phyloP scores from a whole-genome alignment of 2,113 vertebrate genomes.

The Prunella himalayana region DNA sequence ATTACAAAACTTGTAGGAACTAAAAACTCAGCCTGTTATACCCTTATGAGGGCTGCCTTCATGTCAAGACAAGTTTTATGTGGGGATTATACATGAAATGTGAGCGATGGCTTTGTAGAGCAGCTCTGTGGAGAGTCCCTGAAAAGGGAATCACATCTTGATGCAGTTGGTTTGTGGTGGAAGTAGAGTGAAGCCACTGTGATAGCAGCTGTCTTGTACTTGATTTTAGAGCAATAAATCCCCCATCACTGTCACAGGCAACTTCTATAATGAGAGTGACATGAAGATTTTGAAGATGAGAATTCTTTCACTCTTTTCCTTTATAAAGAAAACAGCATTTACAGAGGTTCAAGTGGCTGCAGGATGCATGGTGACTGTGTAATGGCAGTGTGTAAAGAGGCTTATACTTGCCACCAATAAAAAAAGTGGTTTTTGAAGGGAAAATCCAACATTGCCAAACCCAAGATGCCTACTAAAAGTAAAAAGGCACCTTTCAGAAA shows the following conservation, averaged over 20 bases:
- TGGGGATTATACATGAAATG: background rate
- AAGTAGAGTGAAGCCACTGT: background rate
- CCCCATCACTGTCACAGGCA: background rate
- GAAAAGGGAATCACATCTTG: background rate
- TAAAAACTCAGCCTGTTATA: background rate
- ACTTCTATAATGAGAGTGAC: background rate
- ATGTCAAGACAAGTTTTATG: background rate
- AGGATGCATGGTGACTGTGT: background rate
- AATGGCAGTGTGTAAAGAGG: background rate
- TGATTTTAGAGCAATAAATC: background rate
- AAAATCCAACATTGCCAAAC: background rate
- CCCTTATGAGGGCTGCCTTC: background rate
- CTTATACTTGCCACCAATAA: background rate
- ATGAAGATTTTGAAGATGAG: background rate
- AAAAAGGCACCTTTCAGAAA: background rate
- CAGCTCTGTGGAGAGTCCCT: background rate
- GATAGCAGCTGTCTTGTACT: background rate
- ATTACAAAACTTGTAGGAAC: background rate
- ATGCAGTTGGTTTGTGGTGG: background rate
- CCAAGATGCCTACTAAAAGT: background rate
- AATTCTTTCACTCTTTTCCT: background rate
- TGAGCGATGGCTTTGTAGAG: background rate
- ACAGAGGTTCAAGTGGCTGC: background rate
- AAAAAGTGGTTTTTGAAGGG: background rate
- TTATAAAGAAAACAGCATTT: background rate